These are phyloP conservation scores for Gorsachius goisagi DNA, from an alignment of 2,113 vertebrate species.

Conservation along the genomic window DNA sequence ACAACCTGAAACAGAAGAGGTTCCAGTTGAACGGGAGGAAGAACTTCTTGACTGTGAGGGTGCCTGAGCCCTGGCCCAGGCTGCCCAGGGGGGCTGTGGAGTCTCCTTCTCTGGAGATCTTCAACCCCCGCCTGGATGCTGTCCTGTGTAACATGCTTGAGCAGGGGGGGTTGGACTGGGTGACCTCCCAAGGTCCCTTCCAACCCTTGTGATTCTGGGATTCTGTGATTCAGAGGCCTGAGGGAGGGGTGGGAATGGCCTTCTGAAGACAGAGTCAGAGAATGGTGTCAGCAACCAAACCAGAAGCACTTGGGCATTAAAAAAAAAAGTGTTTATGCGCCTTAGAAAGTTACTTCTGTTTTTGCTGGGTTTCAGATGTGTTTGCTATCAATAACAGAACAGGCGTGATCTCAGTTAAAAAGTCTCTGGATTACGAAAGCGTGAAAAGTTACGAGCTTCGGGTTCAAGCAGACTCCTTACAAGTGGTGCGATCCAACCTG, in stretches of 20 bases:
- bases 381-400: constrained; percentile 86
- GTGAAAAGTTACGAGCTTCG: constrained; percentile 81
- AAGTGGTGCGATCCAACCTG: constrained; percentile 83
- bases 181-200: too few species aligned
- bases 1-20: too few species aligned
- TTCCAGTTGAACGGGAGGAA: too few species aligned
- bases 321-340: neutral
- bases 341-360: neutral
- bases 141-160: too few species aligned
- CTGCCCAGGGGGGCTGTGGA: too few species aligned
- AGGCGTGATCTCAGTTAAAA: constrained; percentile 82
- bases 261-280: neutral
- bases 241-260: neutral
- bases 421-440: constrained; percentile 84
- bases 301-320: neutral
- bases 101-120: too few species aligned
- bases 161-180: too few species aligned
- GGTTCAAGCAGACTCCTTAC: constrained; percentile 87
- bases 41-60: too few species aligned
- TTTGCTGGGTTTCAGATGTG: constrained; percentile 73
- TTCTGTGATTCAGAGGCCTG: neutral
- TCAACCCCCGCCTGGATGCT: too few species aligned
- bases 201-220: too few species aligned
- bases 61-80: too few species aligned
- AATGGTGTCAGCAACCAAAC: neutral